Evolutionary conservation across 2,113 vertebrate species (phyloP).

Genomic region (Percina caprodes): DNA sequence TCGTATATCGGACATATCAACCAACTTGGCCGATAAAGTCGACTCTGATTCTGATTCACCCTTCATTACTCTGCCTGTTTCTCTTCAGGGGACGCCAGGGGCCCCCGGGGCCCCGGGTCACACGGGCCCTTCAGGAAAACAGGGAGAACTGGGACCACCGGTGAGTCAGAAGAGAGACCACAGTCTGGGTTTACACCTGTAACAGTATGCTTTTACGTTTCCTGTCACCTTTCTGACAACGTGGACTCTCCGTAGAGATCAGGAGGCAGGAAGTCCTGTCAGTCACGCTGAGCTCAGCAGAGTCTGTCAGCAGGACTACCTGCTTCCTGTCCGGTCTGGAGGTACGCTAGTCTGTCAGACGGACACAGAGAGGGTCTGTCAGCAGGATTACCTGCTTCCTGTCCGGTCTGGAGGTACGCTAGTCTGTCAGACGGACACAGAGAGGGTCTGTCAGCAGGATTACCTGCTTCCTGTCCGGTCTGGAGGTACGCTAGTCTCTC

Average conservation of each 20-base stretch:
- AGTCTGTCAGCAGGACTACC: too few species aligned
- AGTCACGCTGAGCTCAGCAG: slow-evolving; percentile 1
- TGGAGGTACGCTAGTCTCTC: too few species aligned
- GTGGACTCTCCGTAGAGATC: not conserved
- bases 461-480: too few species aligned
- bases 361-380: too few species aligned
- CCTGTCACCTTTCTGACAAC: not conserved
- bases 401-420: too few species aligned
- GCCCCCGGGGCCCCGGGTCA: slow-evolving; percentile 90
- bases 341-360: too few species aligned
- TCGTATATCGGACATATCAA: too few species aligned
- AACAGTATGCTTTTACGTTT: too few species aligned
- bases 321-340: too few species aligned
- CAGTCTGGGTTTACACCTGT: not conserved
- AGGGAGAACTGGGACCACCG: slow-evolving; percentile 90
- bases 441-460: too few species aligned
- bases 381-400: too few species aligned
- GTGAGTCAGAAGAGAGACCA: slow-evolving; percentile 83
- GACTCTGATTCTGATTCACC: not conserved
- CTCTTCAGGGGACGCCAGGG: slow-evolving; percentile 90
- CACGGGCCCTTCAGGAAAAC: slow-evolving; percentile 88
- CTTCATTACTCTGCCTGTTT: slow-evolving; percentile 12
- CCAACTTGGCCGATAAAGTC: not conserved
- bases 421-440: too few species aligned
- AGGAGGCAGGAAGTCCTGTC: slow-evolving; percentile 19